Conservation (phyloP, 2,888 invertebrate species). For the Ochropleura plecta region DNA sequence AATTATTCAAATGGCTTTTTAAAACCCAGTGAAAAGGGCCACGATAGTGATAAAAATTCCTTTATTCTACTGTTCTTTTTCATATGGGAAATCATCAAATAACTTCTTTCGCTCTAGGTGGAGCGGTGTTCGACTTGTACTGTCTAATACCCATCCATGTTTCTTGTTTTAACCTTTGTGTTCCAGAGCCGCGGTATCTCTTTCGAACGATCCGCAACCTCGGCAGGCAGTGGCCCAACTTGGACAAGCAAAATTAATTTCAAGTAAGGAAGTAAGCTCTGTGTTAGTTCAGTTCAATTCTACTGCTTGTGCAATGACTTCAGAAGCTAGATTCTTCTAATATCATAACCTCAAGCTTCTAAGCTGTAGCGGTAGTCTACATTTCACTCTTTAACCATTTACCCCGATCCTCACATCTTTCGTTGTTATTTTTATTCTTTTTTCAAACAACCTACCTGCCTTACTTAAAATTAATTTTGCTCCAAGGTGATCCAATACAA, state of each 20-base stretch:
- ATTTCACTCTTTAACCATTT: neutral
- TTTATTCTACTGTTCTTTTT: neutral
- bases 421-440: neutral
- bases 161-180: too few species aligned
- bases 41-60: neutral
- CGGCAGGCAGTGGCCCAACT: too few species aligned
- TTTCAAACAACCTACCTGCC: neutral
- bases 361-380: neutral
- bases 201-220: too few species aligned
- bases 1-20: neutral
- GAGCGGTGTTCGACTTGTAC: too few species aligned
- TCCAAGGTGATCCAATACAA: conserved; percentile 6
- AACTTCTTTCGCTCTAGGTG: too few species aligned
- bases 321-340: neutral
- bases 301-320: neutral
- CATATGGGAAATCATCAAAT: too few species aligned
- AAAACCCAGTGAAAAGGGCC: too few species aligned
- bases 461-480: neutral
- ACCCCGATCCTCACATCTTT: neutral
- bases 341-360: neutral
- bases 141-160: too few species aligned
- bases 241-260: too few species aligned
- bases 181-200: too few species aligned
- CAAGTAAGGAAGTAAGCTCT: too few species aligned
- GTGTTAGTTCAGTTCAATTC: too few species aligned